Evolutionary conservation across 1,140 invertebrate species (phyloP).

Genomic region (Drosophila neocordata): DNA sequence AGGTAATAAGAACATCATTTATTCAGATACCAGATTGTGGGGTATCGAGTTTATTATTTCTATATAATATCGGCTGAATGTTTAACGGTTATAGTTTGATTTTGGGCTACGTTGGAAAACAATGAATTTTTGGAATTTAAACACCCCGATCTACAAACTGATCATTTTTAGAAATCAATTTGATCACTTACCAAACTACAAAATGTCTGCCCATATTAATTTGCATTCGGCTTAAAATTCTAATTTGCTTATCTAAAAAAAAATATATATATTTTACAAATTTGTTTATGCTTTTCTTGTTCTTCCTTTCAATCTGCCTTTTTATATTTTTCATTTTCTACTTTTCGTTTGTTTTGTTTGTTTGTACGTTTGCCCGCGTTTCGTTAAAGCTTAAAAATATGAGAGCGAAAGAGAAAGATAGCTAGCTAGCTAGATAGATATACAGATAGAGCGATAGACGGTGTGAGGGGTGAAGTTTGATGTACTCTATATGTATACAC

Average conservation of each 20-base stretch:
- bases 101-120: background rate
- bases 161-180: background rate
- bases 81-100: background rate
- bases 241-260: slow-evolving; percentile 5
- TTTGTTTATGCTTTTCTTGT: background rate
- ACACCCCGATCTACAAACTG: background rate
- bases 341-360: slow-evolving; percentile 28
- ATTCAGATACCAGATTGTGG: background rate
- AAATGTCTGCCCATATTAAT: background rate
- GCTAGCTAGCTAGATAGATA: slow-evolving; percentile 1
- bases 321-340: background rate
- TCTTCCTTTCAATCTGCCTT: background rate
- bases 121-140: background rate
- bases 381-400: slow-evolving; percentile 52
- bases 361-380: slow-evolving; percentile 26
- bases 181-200: slow-evolving; percentile 1
- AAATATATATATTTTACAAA: slow-evolving; percentile 11
- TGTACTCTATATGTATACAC: too few relatives aligned
- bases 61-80: slow-evolving; percentile 1
- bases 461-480: background rate
- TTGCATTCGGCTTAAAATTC: background rate
- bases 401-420: slow-evolving; percentile 44
- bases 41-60: background rate
- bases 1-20: background rate
- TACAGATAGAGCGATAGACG: background rate